Base-by-base conservation (phyloP, 2,888 invertebrate genomes). In the Malthinus seriepunctatus region DNA sequence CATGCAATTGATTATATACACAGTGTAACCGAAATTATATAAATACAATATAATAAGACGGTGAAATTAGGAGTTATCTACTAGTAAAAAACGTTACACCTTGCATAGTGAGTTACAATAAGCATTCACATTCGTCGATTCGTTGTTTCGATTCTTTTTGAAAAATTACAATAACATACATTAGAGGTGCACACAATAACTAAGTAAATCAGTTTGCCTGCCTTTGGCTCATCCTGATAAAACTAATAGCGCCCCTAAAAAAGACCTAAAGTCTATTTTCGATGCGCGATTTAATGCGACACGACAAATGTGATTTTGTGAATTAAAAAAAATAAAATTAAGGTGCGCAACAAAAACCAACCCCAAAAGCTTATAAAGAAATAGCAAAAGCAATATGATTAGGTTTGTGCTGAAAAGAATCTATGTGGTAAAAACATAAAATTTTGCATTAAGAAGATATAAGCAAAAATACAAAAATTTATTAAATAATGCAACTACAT, bases 151-250 rank as follows among this genome's bases (percentile, higher is more conserved):
- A 33, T 31, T 44, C n/a, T n/a, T n/a, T 45, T 49, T 47, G 45
- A 51, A 56, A 52, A 50, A 49, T 5, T 23, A 23, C 38, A 51
- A 42, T 32, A 52, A 32, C 51, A 32, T 31, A 53, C 34, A 51
- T 61, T 56, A 62, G 48, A 50, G 23, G 60, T 63, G 65, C 65
- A 64, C 58, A 64, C 62, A 58, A 53, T n/a, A 63, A 60, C 50
- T n/a, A 63, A 62, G 61, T 57, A 23, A 23, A 23, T 66, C 65
- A 69, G 67, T 69, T 69, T 70, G 73, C 77, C 78, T 78, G 78
- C 78, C 78, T 69, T 76, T 78, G 78, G 76, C 78, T 75, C 70
- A 69, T 76, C 76, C 78, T 74, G 74, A 67, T 68, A 64, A 65
- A 61, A 64, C 49, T 57, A 63, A 47, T 53, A 56, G 61, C 23